Percentiles rank a stretch among this genome's conserved stretches.
phyloP scores from a whole-genome alignment of 2,888 invertebrate species.

The Cerastis rubricosa region DNA sequence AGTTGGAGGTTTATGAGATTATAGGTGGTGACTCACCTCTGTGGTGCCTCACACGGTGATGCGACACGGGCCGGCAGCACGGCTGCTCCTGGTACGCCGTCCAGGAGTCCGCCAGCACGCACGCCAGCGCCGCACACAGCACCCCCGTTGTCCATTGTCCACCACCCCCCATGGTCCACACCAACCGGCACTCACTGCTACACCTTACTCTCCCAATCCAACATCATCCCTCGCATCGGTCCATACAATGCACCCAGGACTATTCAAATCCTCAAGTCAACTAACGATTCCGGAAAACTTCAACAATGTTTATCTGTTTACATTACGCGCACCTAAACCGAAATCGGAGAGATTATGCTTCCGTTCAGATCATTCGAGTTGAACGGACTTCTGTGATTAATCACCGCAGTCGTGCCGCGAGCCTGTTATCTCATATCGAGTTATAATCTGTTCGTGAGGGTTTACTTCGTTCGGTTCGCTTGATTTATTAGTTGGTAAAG shows the following conservation, averaged over 20 bases:
- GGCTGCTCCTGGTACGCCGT: constrained; percentile 92
- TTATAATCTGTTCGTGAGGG: constrained; percentile 86
- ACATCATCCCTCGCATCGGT: constrained; percentile 74
- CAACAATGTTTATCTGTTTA: constrained; percentile 86
- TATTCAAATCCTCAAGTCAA: constrained; percentile 76
- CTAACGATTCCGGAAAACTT: constrained; percentile 84
- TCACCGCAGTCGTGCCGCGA: constrained; percentile 79
- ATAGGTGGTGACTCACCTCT: constrained; percentile 87
- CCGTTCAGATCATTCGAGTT: constrained; percentile 77
- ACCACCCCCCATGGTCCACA: constrained; percentile 81
- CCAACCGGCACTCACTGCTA: constrained; percentile 74
- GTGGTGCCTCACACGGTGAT: constrained; percentile 92
- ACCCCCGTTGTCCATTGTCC: constrained; percentile 80
- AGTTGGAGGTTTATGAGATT: constrained; percentile 25
- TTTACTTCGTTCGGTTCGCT: constrained; percentile 82
- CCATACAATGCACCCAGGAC: constrained; percentile 73
- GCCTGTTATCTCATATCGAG: constrained; percentile 86
- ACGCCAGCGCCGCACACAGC: constrained; percentile 82
- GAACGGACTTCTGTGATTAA: constrained; percentile 84
- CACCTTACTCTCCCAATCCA: constrained; percentile 69
- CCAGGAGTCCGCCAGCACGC: constrained; percentile 92
- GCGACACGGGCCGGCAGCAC: constrained; percentile 91
- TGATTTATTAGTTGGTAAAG: constrained; percentile 87
- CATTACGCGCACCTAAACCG: constrained; percentile 82
- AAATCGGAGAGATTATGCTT: constrained; percentile 81